Base-by-base conservation (phyloP, 1,140 invertebrate species). In the Pararge aegeria region DNA sequence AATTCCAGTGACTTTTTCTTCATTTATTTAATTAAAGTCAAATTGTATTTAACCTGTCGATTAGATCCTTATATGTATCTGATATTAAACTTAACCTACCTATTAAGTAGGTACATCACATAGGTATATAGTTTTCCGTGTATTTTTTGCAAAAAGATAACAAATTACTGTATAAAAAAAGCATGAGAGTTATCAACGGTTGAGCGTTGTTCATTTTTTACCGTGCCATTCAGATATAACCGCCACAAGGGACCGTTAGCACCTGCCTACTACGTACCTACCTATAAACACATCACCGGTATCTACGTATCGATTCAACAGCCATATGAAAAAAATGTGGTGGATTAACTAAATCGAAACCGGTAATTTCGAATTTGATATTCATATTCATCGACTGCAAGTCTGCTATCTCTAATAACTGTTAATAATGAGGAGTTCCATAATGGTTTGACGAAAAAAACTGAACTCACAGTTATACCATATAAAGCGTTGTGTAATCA, bases 181-280 rank as follows among this genome's bases (percentile, higher is more conserved):
- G 40, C 52, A 50, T 68, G 69, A 67, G 62, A 66, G 68, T 64
- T 72, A 68, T 63, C 64, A 79, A 67, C 73, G 69, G 77, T 80
- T 70, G 70, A 72, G 68, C 62, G 57, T 53, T 55, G 73, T 72
- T 66, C 65, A 64, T 81, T 84, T 87, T 85, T 87, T 83, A 73
- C 66, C 68, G 40, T 18, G 66, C 64, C 76, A 79, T 79, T 83
- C 75, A 80, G 67, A 75, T 79, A 75, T 80, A 87, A 87, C 84
- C 79, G 84, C 68, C 84, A 72, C 34, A 34, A 37, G 61, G 53
- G 66, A 79, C 84, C 84, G 84, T 87, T 87, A 83, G 34, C 84
- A 85, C 82, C 84, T 83, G 81, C 76, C 69, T 67, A 51, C 50
- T 24, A 42, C 54, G n/a, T n/a, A 37, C 51, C 15, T 21, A 55